Evolutionary conservation across 2,797 vertebrate species (phyloP).

Genomic region (Enteromius mattozi): DNA sequence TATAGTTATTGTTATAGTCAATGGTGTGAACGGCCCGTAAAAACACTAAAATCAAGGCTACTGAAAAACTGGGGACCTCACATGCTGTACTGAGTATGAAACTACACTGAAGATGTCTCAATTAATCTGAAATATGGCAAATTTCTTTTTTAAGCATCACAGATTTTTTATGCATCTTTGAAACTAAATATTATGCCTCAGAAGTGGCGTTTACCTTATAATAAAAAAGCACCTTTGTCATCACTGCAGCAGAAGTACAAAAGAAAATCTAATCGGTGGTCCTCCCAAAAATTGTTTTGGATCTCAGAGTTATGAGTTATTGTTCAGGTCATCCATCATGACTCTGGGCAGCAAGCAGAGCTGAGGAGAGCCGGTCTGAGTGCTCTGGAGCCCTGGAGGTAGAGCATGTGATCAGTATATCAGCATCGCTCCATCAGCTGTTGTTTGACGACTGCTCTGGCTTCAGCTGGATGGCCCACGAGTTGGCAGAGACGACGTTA

Average conservation of each 20-base stretch:
- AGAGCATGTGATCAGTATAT: constrained; percentile 31
- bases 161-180: background rate
- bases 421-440: constrained; percentile 50
- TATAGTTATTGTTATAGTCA: constrained; percentile 1
- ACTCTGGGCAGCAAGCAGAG: background rate
- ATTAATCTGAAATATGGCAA: too few species aligned
- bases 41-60: background rate
- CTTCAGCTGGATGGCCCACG: constrained; percentile 82
- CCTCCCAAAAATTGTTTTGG: background rate
- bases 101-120: too few species aligned
- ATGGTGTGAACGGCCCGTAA: background rate
- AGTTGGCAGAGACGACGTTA: constrained; percentile 74
- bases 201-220: background rate
- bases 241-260: background rate
- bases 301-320: background rate
- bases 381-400: constrained; percentile 49
- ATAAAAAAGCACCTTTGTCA: constrained; percentile 28
- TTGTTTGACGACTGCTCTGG: constrained; percentile 74
- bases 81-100: background rate
- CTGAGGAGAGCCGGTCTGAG: constrained; percentile 30
- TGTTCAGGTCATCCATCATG: background rate
- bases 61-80: background rate
- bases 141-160: background rate
- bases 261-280: background rate
- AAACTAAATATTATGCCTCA: background rate